Evolutionary conservation across 1,140 invertebrate genomes (phyloP).

Genomic region (Brachionus paranguensis): DNA sequence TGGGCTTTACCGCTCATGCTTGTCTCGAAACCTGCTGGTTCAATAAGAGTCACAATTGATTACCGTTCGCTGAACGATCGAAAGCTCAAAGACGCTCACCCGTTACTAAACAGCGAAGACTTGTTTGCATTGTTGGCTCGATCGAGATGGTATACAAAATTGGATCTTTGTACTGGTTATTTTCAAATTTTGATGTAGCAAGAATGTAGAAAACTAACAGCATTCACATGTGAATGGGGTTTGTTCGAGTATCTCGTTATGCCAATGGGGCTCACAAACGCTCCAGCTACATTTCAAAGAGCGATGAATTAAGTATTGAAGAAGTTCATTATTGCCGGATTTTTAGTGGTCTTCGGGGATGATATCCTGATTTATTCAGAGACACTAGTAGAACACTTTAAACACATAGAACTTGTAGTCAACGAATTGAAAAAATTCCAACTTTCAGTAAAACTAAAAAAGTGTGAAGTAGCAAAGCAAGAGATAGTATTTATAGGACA

Average conservation of each 20-base stretch:
- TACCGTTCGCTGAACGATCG: conserved; percentile 41
- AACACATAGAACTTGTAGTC: not conserved
- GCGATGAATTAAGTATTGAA: conserved; percentile 44
- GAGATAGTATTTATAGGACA: not conserved
- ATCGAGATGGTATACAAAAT: conserved; percentile 11
- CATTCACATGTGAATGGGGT: not conserved
- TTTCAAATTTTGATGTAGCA: not conserved
- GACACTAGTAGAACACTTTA: not conserved
- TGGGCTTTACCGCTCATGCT: too few species aligned
- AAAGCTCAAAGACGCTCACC: conserved; percentile 33
- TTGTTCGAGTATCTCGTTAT: conserved; percentile 47
- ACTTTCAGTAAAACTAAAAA: not conserved
- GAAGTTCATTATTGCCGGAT: not conserved
- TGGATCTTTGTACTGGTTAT: not conserved
- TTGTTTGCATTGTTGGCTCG: conserved; percentile 40
- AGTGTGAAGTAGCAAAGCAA: not conserved
- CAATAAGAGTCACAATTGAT: too few species aligned
- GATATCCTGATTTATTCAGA: conserved; percentile 4
- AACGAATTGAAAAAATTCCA: not conserved
- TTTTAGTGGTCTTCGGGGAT: conserved; percentile 19
- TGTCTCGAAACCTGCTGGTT: too few species aligned
- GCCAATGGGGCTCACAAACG: too few species aligned
- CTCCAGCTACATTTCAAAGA: conserved; percentile 50
- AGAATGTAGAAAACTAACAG: not conserved
- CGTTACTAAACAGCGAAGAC: conserved; percentile 41